Evolutionary conservation across 2,113 vertebrate genomes (phyloP).

Genomic region (Stercorarius parasiticus): DNA sequence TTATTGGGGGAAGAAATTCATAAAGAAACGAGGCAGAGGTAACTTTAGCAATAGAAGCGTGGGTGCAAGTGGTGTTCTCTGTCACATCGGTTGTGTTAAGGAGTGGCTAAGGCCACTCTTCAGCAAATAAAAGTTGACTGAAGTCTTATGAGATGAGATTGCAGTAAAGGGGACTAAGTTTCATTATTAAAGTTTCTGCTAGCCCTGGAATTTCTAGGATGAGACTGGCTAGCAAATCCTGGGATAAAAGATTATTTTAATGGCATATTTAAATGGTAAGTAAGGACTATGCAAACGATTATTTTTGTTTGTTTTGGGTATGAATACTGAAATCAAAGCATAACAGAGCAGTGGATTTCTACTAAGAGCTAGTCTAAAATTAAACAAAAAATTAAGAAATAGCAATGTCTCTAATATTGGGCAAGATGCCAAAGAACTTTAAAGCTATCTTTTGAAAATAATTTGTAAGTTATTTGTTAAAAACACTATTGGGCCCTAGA

Average conservation of each 20-base stretch:
- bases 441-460: background rate
- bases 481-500: background rate
- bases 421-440: background rate
- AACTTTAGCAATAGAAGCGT: background rate
- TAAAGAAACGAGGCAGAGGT: background rate
- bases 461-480: background rate
- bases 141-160: background rate
- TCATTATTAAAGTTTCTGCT: background rate
- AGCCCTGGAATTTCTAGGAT: background rate
- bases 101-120: background rate
- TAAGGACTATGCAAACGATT: background rate
- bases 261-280: background rate
- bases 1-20: background rate
- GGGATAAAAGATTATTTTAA: background rate
- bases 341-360: background rate
- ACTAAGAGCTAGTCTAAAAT: background rate
- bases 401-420: background rate
- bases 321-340: background rate
- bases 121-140: background rate
- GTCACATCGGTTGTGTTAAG: background rate
- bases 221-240: background rate
- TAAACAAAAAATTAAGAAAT: background rate
- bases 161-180: background rate
- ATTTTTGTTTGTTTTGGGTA: background rate
- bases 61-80: background rate